Evolutionary conservation across 2,888 invertebrate genomes (phyloP), one percentile per base, ranked within the genome.

Genomic region (Synergus laeviventris): DNA sequence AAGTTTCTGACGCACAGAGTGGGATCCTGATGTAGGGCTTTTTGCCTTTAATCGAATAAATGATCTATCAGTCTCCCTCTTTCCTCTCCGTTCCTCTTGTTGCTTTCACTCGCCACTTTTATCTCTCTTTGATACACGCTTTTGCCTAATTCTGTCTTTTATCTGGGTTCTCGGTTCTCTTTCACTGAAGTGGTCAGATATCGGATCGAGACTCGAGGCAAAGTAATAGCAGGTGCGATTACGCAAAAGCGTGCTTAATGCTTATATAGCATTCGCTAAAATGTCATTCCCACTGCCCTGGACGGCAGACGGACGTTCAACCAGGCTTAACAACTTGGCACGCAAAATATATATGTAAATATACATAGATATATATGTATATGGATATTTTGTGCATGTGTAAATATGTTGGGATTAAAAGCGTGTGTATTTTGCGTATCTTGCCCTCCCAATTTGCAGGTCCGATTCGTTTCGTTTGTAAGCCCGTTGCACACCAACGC

Each of bases 151-250:
- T 49, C 16, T n/a, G 45, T 49, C 45, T 49, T 49, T 49, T 70
- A 70, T 31, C 49, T 31, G 11, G 49, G 9, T 45, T 70, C 49
- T 70, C 66, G 49, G 9, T 45, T 70, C 49, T 70, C 66, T 31
- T 31, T 49, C 21, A 49, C 49, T 49, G 24, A 49, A 31, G 49
- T 70, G 49, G 24, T 70, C 49, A 45, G 70, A 70, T 70, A 70
- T 70, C 70, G 70, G 49, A 56, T 74, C 62, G 39, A 75, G 60
- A 59, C 73, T 56, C 54, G 21, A 70, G 74, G 74, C 70, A 74
- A 80, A 80, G 80, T 82, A 84, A 86, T 81, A 85, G 87, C 89
- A 89, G 88, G 88, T 89, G 88, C 86, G 86, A 86, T 87, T 87
- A 85, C 83, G 85, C 84, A 82, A 83, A 85, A 86, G 83, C 85